These are phyloP conservation scores for Dolichallabes microphthalmus DNA, from an alignment of 2,113 vertebrate genomes.

Conservation along the genomic window DNA sequence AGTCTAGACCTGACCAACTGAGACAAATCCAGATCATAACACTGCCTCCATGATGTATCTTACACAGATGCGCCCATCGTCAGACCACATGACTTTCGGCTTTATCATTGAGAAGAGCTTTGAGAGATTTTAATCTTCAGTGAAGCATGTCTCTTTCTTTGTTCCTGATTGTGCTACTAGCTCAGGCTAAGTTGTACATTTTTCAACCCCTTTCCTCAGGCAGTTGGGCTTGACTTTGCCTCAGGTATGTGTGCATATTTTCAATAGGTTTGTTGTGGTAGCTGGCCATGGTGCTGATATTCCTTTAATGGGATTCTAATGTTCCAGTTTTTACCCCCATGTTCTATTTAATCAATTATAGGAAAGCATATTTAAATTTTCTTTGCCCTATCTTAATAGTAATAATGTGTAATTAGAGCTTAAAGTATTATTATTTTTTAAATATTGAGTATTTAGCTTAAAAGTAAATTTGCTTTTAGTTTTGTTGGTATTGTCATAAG, in stretches of 20 bases:
- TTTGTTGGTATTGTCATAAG: background rate
- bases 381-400: background rate
- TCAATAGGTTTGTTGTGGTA: conserved; percentile 2
- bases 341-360: background rate
- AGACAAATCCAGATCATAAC: too few relatives aligned
- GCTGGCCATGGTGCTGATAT: conserved; percentile 29
- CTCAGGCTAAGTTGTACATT: background rate
- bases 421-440: background rate
- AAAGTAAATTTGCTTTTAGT: background rate
- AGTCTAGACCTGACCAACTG: too few relatives aligned
- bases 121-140: background rate
- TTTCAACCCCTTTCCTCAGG: too few relatives aligned
- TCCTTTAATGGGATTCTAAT: background rate
- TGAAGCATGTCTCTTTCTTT: background rate
- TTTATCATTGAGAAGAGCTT: background rate
- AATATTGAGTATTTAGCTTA: background rate
- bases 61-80: too few relatives aligned
- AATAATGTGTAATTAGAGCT: background rate
- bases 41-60: too few relatives aligned
- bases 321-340: background rate
- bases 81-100: background rate
- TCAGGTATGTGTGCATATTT: conserved; percentile 25
- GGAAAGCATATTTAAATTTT: background rate
- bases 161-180: background rate
- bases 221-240: background rate